These are phyloP conservation scores for Mycalesis mineus DNA, from an alignment of 2,888 invertebrate genomes.

Conservation along the genomic window DNA sequence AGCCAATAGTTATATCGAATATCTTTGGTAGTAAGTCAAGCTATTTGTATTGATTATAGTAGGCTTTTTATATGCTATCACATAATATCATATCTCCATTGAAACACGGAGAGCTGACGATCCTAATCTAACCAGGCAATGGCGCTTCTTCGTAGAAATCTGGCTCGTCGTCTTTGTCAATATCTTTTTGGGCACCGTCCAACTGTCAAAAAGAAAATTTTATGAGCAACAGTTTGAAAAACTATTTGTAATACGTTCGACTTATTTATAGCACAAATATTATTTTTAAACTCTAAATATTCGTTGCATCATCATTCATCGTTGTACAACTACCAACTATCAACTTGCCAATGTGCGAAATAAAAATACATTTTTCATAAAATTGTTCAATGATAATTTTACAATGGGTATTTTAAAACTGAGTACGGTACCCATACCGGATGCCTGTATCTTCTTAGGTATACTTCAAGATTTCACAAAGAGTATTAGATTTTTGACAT, in stretches of 20 bases:
- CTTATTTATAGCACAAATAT: constrained; percentile 19
- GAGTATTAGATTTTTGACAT: no score
- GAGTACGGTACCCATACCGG: no score
- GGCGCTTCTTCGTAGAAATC: constrained; percentile 96
- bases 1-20: not conserved
- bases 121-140: constrained; percentile 84
- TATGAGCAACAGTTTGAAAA: constrained; percentile 19
- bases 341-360: not conserved
- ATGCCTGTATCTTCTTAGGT: not conserved
- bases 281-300: constrained; percentile 10
- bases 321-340: not conserved
- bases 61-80: not conserved
- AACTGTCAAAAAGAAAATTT: constrained; percentile 72
- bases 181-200: constrained; percentile 91
- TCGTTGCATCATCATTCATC: constrained; percentile 6
- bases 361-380: not conserved
- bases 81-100: not conserved
- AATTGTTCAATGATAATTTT: not conserved
- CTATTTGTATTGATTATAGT: not conserved
- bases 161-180: constrained; percentile 90
- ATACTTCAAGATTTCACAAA: no score
- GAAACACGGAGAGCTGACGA: not conserved
- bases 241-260: constrained; percentile 14
- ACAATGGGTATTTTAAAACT: not conserved
- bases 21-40: not conserved